Base-by-base conservation (phyloP, 1,140 invertebrate species). In the Sycophila sp. region DNA sequence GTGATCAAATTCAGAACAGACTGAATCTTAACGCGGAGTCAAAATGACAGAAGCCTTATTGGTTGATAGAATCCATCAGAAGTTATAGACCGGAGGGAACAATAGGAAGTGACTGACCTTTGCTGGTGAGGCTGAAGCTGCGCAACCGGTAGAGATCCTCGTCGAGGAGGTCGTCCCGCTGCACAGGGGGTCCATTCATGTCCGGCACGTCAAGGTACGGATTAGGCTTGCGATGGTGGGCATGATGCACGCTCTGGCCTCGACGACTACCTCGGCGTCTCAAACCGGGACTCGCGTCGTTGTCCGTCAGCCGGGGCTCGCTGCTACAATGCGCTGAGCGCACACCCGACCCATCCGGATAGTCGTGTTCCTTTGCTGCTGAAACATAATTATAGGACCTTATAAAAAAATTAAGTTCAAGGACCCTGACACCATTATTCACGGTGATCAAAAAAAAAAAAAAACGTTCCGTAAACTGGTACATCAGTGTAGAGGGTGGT, bases 41-140 rank as follows among this genome's bases (percentile, higher is more conserved):
- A n/a, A 42, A 42, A 13, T 13, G 34, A 13, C 34, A 36, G 34
- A 36, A 36, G 34, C 40, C 4, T n/a, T n/a, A n/a, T n/a, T n/a
- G n/a, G n/a, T n/a, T n/a, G n/a, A n/a, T n/a, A n/a, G n/a, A n/a
- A n/a, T n/a, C n/a, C n/a, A n/a, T n/a, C n/a, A n/a, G n/a, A n/a
- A n/a, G 47, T 22, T 2, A 56, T 8, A 30, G 30, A 36, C 15
- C 22, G 30, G 13, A 38, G 2, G 1, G 13, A 51, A 24, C 38
- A 11, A 26, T 0, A 32, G 34, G 22, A 32, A n/a, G 10, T 10
- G 30, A 68, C 73, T 60, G 91, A 90, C 94, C 95, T 90, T 96
- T 96, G 64, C 92, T 90, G 55, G 94, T 96, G 76, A 94, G 91
- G 83, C 93, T 94, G 87, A 97, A 97, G 63, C 93, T 95, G 74